Conservation (phyloP, 2,797 vertebrate genomes). For the Paramormyrops hopkinsi region DNA sequence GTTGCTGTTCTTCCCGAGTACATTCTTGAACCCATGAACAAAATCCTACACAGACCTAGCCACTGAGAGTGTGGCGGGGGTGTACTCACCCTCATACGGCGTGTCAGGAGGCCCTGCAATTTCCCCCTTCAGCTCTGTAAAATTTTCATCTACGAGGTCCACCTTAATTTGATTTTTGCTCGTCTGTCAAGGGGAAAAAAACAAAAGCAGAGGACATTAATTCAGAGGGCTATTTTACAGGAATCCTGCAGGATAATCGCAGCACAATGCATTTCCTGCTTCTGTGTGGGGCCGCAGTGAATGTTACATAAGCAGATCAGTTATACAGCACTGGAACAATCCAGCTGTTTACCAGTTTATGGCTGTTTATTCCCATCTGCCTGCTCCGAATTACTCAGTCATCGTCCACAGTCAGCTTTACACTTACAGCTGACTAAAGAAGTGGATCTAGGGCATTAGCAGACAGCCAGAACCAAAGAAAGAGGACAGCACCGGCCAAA, state of each 20-base stretch:
- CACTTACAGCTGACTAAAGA: background rate
- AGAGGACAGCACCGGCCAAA: background rate
- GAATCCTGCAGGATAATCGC: background rate
- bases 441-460: background rate
- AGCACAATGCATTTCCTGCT: background rate
- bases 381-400: background rate
- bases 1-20: background rate
- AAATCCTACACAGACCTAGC: background rate
- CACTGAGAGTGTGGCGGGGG: conserved; percentile 10
- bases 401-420: background rate
- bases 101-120: conserved; percentile 98
- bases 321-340: background rate
- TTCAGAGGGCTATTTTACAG: background rate
- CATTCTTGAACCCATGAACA: background rate
- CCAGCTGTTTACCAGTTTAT: background rate
- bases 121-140: conserved; percentile 97
- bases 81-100: conserved; percentile 89
- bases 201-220: background rate
- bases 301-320: background rate
- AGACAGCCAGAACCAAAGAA: background rate
- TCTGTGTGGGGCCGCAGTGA: background rate
- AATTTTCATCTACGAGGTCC: conserved; percentile 98
- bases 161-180: conserved; percentile 99
- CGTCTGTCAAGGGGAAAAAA: conserved; percentile 66
- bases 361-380: background rate